Conservation (phyloP, 2,797 vertebrate species). For the Anguilla anguilla region DNA sequence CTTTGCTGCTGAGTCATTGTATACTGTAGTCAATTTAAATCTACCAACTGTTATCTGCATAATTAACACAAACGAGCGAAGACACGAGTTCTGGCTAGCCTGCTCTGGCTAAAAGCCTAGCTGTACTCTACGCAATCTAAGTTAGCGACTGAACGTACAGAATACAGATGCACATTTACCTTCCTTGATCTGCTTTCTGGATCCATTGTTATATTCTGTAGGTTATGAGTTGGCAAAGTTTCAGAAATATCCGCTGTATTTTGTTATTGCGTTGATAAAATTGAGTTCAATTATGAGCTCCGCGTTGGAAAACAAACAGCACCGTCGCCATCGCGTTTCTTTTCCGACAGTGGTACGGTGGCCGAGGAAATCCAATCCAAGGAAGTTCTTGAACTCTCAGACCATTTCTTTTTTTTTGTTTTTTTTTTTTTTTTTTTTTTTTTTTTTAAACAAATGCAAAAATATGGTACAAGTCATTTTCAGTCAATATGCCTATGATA, state of each 20-base stretch:
- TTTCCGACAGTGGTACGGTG: slow-evolving; percentile 26
- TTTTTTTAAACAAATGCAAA: background rate
- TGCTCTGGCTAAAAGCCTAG: slow-evolving; percentile 19
- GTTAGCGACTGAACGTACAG: background rate
- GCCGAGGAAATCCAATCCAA: slow-evolving; percentile 10
- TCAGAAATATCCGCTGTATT: background rate
- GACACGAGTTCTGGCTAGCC: background rate
- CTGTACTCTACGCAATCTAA: background rate
- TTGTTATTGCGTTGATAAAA: background rate
- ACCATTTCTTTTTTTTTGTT: background rate
- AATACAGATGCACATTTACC: slow-evolving; percentile 53
- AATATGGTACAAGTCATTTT: background rate
- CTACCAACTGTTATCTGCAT: background rate
- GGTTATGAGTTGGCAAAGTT: background rate
- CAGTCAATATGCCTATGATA: background rate
- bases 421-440: background rate
- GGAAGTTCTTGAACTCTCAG: background rate
- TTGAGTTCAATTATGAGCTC: background rate
- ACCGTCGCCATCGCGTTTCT: slow-evolving; percentile 10
- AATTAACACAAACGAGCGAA: background rate
- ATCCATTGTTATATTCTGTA: slow-evolving; percentile 64
- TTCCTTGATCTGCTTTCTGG: slow-evolving; percentile 62
- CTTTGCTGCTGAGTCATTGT: background rate
- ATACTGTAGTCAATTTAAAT: background rate
- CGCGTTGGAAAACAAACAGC: background rate